Percentiles rank a stretch among this genome's conserved stretches.
phyloP scores from a whole-genome alignment of 2,888 invertebrate genomes.

The Zygogramma bicolorata region DNA sequence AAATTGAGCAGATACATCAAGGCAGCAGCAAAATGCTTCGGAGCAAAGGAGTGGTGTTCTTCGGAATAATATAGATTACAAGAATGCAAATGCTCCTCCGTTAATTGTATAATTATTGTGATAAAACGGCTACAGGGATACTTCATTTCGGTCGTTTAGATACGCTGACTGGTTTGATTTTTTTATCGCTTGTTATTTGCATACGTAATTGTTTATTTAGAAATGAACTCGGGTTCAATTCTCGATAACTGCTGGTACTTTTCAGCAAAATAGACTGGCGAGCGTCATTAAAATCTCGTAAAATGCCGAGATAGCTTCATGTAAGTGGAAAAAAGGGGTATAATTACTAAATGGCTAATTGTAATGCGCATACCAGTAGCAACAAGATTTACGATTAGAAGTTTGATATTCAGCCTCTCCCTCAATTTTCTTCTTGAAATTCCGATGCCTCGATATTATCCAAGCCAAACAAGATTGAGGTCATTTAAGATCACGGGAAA shows the following conservation, averaged over 20 bases:
- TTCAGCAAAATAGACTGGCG: not conserved
- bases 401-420: not conserved
- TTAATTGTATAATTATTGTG: conserved; percentile 36
- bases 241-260: conserved; percentile 5
- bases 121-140: conserved; percentile 32
- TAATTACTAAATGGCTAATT: conserved; percentile 14
- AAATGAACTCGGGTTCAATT: conserved; percentile 14
- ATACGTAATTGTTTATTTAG: conserved; percentile 23
- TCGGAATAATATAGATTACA: conserved; percentile 14
- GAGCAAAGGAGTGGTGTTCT: conserved; percentile 3
- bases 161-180: conserved; percentile 26
- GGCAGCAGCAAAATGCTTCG: not conserved
- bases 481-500: too few relatives aligned
- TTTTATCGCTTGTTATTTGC: conserved; percentile 17
- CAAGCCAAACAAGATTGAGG: too few relatives aligned
- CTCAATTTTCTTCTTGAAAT: not conserved
- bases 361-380: conserved; percentile 5
- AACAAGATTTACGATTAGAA: not conserved
- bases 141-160: conserved; percentile 34
- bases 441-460: not conserved
- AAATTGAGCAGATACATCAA: conserved; percentile 17
- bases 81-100: conserved; percentile 32
- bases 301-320: not conserved
- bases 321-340: not conserved
- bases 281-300: conserved; percentile 9